Evolutionary conservation across 2,797 vertebrate species (phyloP).

Genomic region (Rousettus madagascariensis): DNA sequence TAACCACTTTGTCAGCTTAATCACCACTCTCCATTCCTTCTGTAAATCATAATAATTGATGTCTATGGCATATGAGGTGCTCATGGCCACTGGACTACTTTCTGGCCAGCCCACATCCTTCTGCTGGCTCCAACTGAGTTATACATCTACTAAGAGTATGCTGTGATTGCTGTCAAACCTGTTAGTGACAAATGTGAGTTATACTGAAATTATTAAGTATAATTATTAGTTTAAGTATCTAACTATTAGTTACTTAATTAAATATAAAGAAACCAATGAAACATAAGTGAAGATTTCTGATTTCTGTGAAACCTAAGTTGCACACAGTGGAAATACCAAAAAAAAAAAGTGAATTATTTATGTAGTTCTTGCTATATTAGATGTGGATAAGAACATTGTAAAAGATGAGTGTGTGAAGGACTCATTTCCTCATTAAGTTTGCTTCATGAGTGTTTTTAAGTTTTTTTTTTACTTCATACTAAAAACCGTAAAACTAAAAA

Average conservation of each 20-base stretch:
- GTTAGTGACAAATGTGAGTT: neutral
- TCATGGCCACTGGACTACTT: neutral
- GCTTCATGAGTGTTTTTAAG: neutral
- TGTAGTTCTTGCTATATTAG: neutral
- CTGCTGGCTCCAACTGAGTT: neutral
- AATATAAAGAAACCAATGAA: neutral
- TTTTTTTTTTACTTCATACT: neutral
- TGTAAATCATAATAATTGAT: neutral
- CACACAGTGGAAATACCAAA: neutral
- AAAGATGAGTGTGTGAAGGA: neutral
- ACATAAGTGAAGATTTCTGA: neutral
- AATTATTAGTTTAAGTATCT: too few relatives aligned
- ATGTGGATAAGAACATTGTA: neutral
- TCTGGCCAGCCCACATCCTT: neutral
- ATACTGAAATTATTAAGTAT: neutral
- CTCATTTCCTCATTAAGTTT: neutral
- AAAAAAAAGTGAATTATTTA: neutral
- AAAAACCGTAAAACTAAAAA: conserved; percentile 12
- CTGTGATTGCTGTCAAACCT: neutral
- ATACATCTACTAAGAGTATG: neutral
- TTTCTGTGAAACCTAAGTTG: neutral
- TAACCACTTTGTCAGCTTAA: neutral
- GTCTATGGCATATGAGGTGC: too few relatives aligned
- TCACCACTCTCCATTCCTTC: neutral
- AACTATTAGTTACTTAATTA: neutral